Percentiles rank a stretch among this genome's conserved stretches.
Evolutionary conservation across 2,113 vertebrate species (phyloP).

Genomic region (Corvus cornix): DNA sequence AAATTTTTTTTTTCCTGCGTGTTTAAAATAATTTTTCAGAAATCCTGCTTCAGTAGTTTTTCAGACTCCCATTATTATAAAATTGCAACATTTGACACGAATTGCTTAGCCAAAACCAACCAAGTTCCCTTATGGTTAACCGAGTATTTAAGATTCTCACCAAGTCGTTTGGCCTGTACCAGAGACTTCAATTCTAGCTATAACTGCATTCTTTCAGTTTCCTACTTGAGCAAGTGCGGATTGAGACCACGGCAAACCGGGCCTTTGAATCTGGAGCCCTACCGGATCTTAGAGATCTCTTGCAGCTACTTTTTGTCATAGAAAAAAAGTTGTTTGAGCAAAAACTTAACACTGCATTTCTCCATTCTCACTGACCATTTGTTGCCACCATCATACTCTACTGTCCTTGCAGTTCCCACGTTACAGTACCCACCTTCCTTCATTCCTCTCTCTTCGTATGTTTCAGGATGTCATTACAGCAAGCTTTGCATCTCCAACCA

Average conservation of each 20-base stretch:
- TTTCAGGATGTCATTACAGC: neutral
- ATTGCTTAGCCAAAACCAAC: neutral
- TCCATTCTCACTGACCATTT: neutral
- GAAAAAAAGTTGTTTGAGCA: neutral
- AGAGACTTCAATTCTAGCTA: neutral
- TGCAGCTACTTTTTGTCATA: neutral
- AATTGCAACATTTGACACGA: neutral
- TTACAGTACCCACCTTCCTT: neutral
- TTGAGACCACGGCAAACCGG: neutral
- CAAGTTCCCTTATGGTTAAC: neutral
- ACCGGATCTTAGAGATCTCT: neutral
- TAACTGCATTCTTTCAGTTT: neutral
- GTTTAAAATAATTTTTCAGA: neutral
- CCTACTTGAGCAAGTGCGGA: neutral
- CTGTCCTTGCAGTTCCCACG: neutral
- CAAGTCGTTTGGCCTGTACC: rapidly evolving
- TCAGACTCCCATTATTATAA: neutral
- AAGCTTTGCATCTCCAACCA: neutral
- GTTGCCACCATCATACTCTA: neutral
- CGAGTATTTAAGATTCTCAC: neutral
- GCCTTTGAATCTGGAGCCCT: neutral
- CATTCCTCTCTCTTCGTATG: neutral
- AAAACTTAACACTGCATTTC: neutral
- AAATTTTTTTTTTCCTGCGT: neutral
- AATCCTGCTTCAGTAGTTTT: neutral